Base-by-base conservation (phyloP, 2,113 vertebrate genomes). In the Indicator indicator region DNA sequence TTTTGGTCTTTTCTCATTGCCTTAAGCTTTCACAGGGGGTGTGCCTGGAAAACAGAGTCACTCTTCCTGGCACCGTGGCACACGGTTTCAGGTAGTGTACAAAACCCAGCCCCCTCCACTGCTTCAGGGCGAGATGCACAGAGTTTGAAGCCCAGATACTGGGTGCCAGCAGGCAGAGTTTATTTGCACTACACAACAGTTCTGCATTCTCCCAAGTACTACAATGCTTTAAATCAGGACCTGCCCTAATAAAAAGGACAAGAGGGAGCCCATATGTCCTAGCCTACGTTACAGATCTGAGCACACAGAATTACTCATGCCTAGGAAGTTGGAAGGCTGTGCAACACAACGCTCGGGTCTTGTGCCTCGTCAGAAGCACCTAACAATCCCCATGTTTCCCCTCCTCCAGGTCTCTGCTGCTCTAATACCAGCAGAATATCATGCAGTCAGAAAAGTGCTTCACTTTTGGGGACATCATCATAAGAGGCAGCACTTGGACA, bases 351-450 rank as follows among this genome's bases (percentile, higher is more conserved):
- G 42, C 77, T 52, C 1, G 68, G 52, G 30, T 36, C 63, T 60
- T 3, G 1, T 2, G 8, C 36, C 46, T 67, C 16, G 16, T 88
- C 63, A 12, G 32, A 46, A 69, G 44, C 46, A 13, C 32, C 6
- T 5, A 16, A 0, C 3, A 7, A 32, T 12, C 40, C 79, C 50
- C 3, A 0, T 26, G 14, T 12, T 6, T 59, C 30, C 16, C 9
- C 46, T 58, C 32, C 50, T 44, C 46, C 20, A 16, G 13, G 24
- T 32, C 58, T 38, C 73, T 14, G 38, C 27, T 3, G 5, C 44
- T 69, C 46, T 42, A 42, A 30, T 2, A 18, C 18, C 38, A 19
- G 38, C 48, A 70, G 69, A 38, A 42, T 88, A 68, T 5, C 4
- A 6, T 2, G 8, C 16, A 26, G 60, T 15, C 21, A 32, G 27